These are phyloP conservation scores for Drosophila punjabiensis DNA, from an alignment of 1,140 invertebrate genomes.

Conservation along the genomic window DNA sequence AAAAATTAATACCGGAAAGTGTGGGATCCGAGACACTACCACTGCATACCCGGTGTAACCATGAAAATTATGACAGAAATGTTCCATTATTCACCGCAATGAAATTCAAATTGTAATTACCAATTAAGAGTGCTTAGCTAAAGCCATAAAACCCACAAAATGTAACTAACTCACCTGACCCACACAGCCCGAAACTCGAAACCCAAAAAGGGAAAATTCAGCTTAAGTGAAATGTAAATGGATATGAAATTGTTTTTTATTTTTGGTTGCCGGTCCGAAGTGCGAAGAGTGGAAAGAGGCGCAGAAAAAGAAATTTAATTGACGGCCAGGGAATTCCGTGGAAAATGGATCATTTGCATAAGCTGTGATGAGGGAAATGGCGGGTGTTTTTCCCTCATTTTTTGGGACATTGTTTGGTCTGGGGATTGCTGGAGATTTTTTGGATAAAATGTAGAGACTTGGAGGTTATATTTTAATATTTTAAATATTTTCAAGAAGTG, in stretches of 20 bases:
- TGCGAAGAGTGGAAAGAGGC: conserved; percentile 29
- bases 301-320: conserved; percentile 66
- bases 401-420: conserved; percentile 5
- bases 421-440: background rate
- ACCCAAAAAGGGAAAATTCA: conserved; percentile 20
- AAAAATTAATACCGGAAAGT: conserved; percentile 68
- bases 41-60: background rate
- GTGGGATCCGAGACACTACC: conserved; percentile 27
- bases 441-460: background rate
- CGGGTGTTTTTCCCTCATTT: background rate
- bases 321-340: conserved; percentile 75
- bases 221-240: conserved; percentile 45
- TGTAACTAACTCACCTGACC: conserved; percentile 31
- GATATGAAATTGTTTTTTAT: conserved; percentile 26
- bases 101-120: conserved; percentile 67
- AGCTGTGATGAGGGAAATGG: conserved; percentile 35
- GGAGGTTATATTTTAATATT: background rate
- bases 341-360: conserved; percentile 80
- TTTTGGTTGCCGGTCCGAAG: conserved; percentile 11
- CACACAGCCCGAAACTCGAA: conserved; percentile 2
- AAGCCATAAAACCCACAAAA: conserved; percentile 62
- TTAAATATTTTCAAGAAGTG: too few species aligned
- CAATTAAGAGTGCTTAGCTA: conserved; percentile 64
- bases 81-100: conserved; percentile 50
- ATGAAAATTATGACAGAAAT: conserved; percentile 52